Percentiles rank a stretch among this genome's conserved stretches.
Evolutionary conservation across 92 coral and sea anemone genomes (phyloP).

Genomic region (Porites evermanni): DNA sequence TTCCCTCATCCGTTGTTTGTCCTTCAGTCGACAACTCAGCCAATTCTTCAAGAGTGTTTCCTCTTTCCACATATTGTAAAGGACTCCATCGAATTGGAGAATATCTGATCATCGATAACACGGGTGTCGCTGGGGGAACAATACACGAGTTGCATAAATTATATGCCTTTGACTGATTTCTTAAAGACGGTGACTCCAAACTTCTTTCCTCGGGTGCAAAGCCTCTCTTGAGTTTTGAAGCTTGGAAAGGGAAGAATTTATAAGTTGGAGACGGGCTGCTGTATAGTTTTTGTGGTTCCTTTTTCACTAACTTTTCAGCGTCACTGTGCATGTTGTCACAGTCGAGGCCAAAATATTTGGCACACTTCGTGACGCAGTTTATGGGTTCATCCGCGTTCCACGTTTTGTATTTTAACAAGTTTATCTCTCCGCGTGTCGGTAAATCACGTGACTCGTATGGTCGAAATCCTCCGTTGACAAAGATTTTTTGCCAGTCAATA

Average conservation of each 20-base stretch:
- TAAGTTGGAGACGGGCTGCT: not conserved
- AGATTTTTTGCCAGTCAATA: slow-evolving; percentile 49
- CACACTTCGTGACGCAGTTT: slow-evolving; percentile 37
- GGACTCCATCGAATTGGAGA: slow-evolving; percentile 2
- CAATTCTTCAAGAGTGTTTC: slow-evolving; percentile 9
- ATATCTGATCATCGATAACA: slow-evolving; percentile 13
- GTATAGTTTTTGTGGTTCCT: not conserved
- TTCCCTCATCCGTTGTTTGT: slow-evolving; percentile 38
- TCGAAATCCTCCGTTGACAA: slow-evolving; percentile 42
- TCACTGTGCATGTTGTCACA: not conserved
- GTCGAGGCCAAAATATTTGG: slow-evolving; percentile 58
- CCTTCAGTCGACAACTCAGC: not conserved
- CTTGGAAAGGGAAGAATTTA: slow-evolving; percentile 4
- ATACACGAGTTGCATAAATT: slow-evolving; percentile 19
- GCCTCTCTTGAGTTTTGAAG: not conserved
- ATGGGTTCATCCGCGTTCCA: slow-evolving; percentile 47
- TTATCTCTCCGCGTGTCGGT: slow-evolving; percentile 59
- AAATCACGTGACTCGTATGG: slow-evolving; percentile 52
- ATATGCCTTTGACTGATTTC: not conserved
- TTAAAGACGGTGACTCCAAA: slow-evolving; percentile 11
- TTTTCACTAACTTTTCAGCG: not conserved
- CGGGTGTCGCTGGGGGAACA: slow-evolving; percentile 32
- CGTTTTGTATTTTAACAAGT: slow-evolving; percentile 40
- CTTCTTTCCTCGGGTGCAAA: not conserved
- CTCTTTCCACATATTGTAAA: not conserved